These are phyloP conservation scores for Origma solitaria DNA, from an alignment of 2,113 vertebrate genomes.

Conservation along the genomic window DNA sequence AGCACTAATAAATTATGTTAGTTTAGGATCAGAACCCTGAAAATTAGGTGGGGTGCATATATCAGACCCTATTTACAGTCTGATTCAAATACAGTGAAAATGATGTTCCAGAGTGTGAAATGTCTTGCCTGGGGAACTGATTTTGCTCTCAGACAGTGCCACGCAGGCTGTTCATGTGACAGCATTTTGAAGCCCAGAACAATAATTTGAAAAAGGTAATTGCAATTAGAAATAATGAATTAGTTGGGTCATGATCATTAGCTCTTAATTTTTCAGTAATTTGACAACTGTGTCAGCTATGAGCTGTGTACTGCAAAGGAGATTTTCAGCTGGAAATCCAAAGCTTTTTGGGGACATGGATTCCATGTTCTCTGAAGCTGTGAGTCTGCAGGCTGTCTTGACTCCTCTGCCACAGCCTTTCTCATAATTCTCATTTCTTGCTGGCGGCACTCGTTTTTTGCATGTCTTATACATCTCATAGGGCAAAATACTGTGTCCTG, in stretches of 20 bases:
- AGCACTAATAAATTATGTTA: background rate
- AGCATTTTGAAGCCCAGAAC: background rate
- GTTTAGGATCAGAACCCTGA: background rate
- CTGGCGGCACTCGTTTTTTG: background rate
- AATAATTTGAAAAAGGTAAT: background rate
- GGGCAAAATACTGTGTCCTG: background rate
- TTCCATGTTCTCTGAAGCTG: background rate
- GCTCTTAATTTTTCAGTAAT: background rate
- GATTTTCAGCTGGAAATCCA: background rate
- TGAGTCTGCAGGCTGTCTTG: background rate
- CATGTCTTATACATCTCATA: fast-evolving
- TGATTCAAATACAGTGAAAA: background rate
- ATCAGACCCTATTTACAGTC: background rate
- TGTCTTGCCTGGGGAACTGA: background rate
- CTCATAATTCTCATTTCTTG: background rate
- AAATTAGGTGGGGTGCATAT: background rate
- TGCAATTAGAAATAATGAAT: background rate
- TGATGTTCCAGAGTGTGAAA: background rate
- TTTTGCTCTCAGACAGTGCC: background rate
- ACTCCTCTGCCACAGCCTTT: background rate
- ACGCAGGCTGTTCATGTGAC: fast-evolving
- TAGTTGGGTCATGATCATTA: background rate
- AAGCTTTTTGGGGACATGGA: background rate
- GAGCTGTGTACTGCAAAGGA: background rate
- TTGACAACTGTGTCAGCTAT: background rate